These are phyloP conservation scores for Molorchus minor DNA, from an alignment of 2,888 invertebrate genomes.

Conservation along the genomic window DNA sequence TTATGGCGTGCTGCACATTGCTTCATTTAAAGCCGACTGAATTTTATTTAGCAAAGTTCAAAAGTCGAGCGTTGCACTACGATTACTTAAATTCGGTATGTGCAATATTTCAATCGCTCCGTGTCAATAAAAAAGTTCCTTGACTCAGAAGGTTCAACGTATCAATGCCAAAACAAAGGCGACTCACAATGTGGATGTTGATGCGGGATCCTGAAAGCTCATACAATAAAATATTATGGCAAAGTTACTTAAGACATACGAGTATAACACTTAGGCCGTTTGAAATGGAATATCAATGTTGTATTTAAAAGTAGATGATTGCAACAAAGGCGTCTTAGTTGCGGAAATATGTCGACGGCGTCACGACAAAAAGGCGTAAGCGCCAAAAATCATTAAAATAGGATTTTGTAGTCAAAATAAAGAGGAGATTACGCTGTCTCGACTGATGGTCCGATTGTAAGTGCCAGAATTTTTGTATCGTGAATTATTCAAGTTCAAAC, in stretches of 20 bases:
- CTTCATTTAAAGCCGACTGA: slow-evolving; percentile 24
- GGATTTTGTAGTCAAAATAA: too few species aligned
- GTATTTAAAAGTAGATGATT: too few species aligned
- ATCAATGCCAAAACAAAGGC: slow-evolving; percentile 33
- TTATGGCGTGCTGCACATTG: slow-evolving; percentile 19
- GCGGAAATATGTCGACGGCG: too few species aligned
- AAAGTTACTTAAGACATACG: slow-evolving; percentile 4
- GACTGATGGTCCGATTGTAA: too few species aligned
- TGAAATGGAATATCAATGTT: slow-evolving; percentile 14
- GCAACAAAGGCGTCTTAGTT: too few species aligned
- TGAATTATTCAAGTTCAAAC: too few species aligned
- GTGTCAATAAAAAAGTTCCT: slow-evolving; percentile 48
- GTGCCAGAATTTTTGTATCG: too few species aligned
- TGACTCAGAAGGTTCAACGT: slow-evolving; percentile 46
- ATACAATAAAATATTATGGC: slow-evolving; percentile 1
- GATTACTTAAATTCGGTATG: slow-evolving; percentile 41
- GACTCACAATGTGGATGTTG: slow-evolving; percentile 7
- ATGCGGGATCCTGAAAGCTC: slow-evolving; percentile 11
- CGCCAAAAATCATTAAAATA: too few species aligned
- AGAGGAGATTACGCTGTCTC: too few species aligned
- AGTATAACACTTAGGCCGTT: slow-evolving; percentile 8
- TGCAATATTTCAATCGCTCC: slow-evolving; percentile 39
- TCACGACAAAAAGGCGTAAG: too few species aligned
- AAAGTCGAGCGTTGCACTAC: slow-evolving; percentile 35
- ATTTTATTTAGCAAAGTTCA: slow-evolving; percentile 36